These are phyloP conservation scores for Phataginus tetradactyla DNA, from an alignment of 2,797 vertebrate species.

Conservation along the genomic window DNA sequence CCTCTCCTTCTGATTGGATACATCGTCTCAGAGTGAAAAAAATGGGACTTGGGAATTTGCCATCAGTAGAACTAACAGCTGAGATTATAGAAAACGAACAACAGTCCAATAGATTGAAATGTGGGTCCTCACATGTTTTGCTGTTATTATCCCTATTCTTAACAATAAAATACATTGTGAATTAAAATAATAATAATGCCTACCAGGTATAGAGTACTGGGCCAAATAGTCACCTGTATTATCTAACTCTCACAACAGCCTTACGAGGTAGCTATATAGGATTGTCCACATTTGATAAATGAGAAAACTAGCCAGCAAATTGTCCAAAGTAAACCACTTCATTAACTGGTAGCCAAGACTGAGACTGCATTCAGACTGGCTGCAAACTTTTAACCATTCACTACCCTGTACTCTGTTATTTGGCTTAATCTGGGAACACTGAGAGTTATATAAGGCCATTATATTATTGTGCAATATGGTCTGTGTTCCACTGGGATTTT, in stretches of 20 bases:
- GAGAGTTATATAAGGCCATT: background rate
- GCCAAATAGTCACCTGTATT: background rate
- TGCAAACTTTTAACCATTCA: background rate
- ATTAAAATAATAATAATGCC: background rate
- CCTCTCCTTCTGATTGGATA: background rate
- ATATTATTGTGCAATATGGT: background rate
- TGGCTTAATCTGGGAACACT: background rate
- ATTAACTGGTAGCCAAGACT: background rate
- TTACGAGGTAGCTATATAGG: background rate
- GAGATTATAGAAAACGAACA: background rate
- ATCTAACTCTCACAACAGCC: background rate
- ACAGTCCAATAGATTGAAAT: background rate
- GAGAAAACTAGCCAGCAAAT: background rate
- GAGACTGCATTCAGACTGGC: background rate
- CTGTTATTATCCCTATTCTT: background rate
- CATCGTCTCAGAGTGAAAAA: background rate
- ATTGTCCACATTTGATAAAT: background rate
- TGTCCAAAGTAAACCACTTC: background rate
- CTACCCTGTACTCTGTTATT: background rate
- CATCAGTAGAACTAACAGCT: background rate
- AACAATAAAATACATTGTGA: background rate
- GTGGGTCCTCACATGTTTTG: background rate
- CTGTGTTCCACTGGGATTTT: background rate
- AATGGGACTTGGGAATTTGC: background rate
- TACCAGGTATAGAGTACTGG: background rate